Base-by-base conservation (phyloP, 1,140 invertebrate genomes). In the Cyphomyrmex costatus region DNA sequence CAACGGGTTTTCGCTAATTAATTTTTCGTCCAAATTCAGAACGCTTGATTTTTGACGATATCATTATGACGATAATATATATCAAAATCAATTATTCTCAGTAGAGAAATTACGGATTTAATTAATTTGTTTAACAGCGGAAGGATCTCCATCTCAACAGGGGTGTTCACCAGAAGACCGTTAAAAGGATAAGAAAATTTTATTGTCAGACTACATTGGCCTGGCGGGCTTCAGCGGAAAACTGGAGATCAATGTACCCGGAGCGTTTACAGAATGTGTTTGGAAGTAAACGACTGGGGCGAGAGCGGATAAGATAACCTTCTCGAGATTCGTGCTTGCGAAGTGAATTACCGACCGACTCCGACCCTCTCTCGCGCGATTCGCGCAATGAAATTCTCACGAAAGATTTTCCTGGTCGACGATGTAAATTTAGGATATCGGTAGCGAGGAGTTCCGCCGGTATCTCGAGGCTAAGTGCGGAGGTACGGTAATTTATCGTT, bases 341-440 rank as follows among this genome's bases (percentile, higher is more conserved):
- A 83, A 83, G 79, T 83, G 79, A 83, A 83, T 83, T 83, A 83
- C 79, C 68, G 68, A 42, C 36, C 68, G 24, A 27, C 19, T 60
- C 24, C 53, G 53, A 30, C 66, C 66, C 24, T 24, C 68, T 24
- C 42, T 71, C 46, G 68, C 66, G 66, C 79, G 79, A 74, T 73
- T 83, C 79, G 68, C 68, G 79, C 79, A 83, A 83, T 83, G 79
- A 83, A 83, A 83, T 83, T 83, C 79, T 83, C 79, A 74, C 79
- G 79, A 83, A 83, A 83, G 79, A 83, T 83, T 83, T 56, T 73
- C 53, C 79, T 49, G 79, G 79, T 73, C 68, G 66, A 60, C 79
- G 79, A 83, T 83, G 79, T 83, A 83, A 83, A 83, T 83, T 83
- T 83, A 74, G 79, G 79, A 83, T 83, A 83, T 83, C 79, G 79